Evolutionary conservation across 2,888 invertebrate genomes (phyloP), one percentile per base, ranked within the genome.

Genomic region (Leuctra nigra): DNA sequence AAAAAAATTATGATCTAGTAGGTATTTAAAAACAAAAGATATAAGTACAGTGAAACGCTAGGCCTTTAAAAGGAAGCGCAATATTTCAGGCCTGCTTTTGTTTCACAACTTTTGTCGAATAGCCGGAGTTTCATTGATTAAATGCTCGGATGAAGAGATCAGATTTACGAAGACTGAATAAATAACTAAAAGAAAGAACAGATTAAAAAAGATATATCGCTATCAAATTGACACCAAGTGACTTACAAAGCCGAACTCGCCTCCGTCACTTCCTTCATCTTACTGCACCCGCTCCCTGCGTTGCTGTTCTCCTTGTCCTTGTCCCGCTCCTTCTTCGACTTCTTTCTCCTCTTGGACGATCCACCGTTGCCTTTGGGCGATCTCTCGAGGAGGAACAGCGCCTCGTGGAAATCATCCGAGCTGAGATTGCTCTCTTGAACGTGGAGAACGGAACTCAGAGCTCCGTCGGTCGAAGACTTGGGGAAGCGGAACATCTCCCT

Each of bases 391-490:
- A 79, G 69, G 62, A 79, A 79, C 20, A 79, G 68, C 20, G 78
- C 77, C 66, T 78, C 79, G 65, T 79, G 78, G 64, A 79, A 78
- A 66, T 78, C 77, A 64, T 79, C 78, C 4, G 78, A 77, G 64
- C 77, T 77, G 22, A 77, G 66, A 65, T 77, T 78, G 18, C 77
- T 75, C 62, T 78, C 78, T 66, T 78, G 77, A 25, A 79, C 75
- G 66, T 78, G 77, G 53, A 79, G 68, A 41, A 78, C 77, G 1
- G 77, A 78, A 66, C 77, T 78, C n/a, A 79, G 68, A 39, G 77
- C 77, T 3, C 78, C 77, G 62, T 79, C 78, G 13, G 78, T 78
- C 18, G 78, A 77, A 6, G 78, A 78, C 66, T 77, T 77, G 14
- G 77, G 77, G 66, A 79, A 78, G 59, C 76, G 71, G 64, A 73